These are phyloP conservation scores for Alcis repandata DNA, from an alignment of 2,888 invertebrate species.

Conservation along the genomic window DNA sequence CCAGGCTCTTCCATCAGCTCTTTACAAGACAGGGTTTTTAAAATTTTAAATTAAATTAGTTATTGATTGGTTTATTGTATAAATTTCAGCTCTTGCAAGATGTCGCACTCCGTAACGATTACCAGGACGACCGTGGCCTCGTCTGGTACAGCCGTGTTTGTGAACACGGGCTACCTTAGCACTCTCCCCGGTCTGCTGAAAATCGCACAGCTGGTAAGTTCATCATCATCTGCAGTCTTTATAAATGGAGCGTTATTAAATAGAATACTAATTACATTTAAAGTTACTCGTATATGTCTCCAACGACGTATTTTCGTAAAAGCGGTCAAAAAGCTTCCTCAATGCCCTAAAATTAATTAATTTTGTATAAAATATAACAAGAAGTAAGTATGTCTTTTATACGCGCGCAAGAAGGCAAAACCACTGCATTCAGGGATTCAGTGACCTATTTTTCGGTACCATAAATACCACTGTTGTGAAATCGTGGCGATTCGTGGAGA, in stretches of 20 bases:
- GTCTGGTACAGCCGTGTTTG: slow-evolving; percentile 91
- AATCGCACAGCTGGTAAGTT: slow-evolving; percentile 91
- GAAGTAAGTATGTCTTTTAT: background rate
- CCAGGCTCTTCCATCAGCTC: too few relatives aligned
- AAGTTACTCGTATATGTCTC: too few relatives aligned
- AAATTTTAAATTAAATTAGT: background rate
- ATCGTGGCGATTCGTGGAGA: slow-evolving; percentile 39
- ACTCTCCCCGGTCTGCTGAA: slow-evolving; percentile 93
- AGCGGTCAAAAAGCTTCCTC: too few relatives aligned
- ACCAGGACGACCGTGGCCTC: slow-evolving; percentile 93
- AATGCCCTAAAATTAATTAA: too few relatives aligned
- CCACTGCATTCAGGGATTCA: slow-evolving; percentile 39
- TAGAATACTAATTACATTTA: too few relatives aligned
- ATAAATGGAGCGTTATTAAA: too few relatives aligned
- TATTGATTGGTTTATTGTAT: background rate
- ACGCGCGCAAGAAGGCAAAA: background rate
- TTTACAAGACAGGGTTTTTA: too few relatives aligned
- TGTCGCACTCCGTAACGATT: slow-evolving; percentile 96
- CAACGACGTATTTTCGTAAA: too few relatives aligned
- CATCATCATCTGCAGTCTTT: too few relatives aligned
- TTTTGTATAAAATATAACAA: background rate
- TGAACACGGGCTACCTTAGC: slow-evolving; percentile 94
- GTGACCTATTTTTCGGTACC: slow-evolving; percentile 62
- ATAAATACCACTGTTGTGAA: slow-evolving; percentile 60
- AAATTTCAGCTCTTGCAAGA: slow-evolving; percentile 68